Conservation (phyloP, 2,888 invertebrate species). For the Drosophila macrospina region DNA sequence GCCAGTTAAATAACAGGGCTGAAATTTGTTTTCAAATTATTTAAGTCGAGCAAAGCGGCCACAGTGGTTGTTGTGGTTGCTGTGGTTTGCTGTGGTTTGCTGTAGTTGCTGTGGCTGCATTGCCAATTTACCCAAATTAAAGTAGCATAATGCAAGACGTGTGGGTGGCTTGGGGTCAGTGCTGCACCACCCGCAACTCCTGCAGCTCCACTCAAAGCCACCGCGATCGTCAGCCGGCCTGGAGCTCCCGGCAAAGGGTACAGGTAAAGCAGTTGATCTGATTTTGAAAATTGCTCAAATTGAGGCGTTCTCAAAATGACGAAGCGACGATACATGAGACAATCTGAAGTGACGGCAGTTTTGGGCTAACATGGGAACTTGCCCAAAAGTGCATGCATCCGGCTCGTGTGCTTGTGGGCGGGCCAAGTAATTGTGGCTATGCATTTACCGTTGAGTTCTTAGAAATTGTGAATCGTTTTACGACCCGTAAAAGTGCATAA, state of each 20-base stretch:
- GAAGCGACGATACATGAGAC: slow-evolving; percentile 50
- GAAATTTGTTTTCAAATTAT: slow-evolving; percentile 79
- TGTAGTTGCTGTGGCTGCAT: slow-evolving; percentile 20
- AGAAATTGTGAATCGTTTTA: slow-evolving; percentile 12
- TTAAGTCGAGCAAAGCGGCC: slow-evolving; percentile 74
- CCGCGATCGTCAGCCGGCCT: slow-evolving; percentile 4
- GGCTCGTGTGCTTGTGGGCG: slow-evolving; percentile 53
- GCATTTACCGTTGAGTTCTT: slow-evolving; percentile 25
- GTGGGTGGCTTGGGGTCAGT: slow-evolving; percentile 71
- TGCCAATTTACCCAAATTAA: slow-evolving; percentile 76
- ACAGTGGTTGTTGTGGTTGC: slow-evolving; percentile 7
- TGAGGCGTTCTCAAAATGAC: slow-evolving; percentile 48
- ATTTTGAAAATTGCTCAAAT: slow-evolving; percentile 62
- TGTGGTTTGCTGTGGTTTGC: background rate
- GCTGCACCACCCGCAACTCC: background rate
- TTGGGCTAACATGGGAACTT: slow-evolving; percentile 53
- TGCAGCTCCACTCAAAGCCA: slow-evolving; percentile 11
- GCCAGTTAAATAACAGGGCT: slow-evolving; percentile 71
- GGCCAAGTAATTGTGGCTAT: slow-evolving; percentile 10
- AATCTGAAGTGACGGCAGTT: slow-evolving; percentile 41
- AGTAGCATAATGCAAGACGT: slow-evolving; percentile 76
- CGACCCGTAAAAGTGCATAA: slow-evolving; percentile 49
- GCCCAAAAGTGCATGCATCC: slow-evolving; percentile 15
- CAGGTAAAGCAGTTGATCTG: slow-evolving; percentile 37
- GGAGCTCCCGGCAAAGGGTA: background rate